phyloP scores from a whole-genome alignment of 2,797 vertebrate species.

The Alfaro cultratus region DNA sequence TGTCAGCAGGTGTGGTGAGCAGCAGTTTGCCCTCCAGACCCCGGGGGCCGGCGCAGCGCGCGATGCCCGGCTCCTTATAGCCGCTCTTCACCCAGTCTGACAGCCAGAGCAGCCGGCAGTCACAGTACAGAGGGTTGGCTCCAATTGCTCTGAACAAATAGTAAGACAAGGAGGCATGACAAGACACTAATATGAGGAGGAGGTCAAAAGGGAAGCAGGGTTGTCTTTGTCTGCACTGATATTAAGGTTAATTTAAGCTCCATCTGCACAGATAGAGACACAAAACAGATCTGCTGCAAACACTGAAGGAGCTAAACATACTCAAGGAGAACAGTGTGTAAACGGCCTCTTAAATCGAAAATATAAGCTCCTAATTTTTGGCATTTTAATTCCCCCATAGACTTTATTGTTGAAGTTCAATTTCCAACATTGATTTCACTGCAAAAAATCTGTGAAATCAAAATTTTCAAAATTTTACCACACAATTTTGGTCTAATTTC shows the following conservation, averaged over 20 bases:
- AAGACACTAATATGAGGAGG: not conserved
- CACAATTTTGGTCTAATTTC: no score
- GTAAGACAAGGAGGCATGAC: not conserved
- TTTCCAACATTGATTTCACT: no score
- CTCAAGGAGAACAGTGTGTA: not conserved
- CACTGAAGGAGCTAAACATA: not conserved
- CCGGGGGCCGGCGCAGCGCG: slow-evolving; percentile 90
- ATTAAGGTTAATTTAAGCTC: slow-evolving; percentile 39
- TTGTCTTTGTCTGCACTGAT: slow-evolving; percentile 5
- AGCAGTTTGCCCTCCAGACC: slow-evolving; percentile 95
- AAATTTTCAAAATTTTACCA: no score
- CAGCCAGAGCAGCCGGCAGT: slow-evolving; percentile 96
- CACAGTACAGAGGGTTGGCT: slow-evolving; percentile 95
- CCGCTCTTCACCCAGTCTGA: slow-evolving; percentile 98
- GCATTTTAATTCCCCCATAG: no score
- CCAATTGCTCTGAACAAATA: slow-evolving; percentile 87
- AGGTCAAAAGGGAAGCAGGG: no score
- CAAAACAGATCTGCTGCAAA: not conserved
- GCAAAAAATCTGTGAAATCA: no score
- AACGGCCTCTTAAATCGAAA: not conserved
- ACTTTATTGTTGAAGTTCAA: no score
- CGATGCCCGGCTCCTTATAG: slow-evolving; percentile 96
- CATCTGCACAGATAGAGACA: slow-evolving; percentile 6
- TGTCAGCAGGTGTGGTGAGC: slow-evolving; percentile 94
- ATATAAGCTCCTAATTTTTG: not conserved